Evolutionary conservation across 2,113 vertebrate species (phyloP).

Genomic region (Pteropus alecto): DNA sequence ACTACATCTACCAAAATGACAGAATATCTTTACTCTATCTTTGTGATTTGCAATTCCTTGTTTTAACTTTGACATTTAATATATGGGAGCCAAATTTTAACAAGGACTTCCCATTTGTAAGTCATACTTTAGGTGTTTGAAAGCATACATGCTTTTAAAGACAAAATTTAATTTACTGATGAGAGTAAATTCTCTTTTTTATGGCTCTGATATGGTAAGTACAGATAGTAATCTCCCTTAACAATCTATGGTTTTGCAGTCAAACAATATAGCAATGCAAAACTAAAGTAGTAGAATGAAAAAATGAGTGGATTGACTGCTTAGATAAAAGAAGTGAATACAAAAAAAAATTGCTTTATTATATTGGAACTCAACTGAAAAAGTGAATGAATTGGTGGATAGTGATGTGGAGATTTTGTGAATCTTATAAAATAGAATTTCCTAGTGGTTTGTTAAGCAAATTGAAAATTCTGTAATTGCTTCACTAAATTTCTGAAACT

Average conservation of each 20-base stretch:
- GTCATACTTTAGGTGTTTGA: background rate
- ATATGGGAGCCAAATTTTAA: background rate
- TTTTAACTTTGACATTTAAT: constrained; percentile 50
- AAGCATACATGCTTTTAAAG: background rate
- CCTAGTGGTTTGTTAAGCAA: constrained; percentile 33
- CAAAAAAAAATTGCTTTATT: background rate
- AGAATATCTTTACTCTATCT: constrained; percentile 65
- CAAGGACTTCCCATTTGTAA: constrained; percentile 36
- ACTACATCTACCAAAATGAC: constrained; percentile 37
- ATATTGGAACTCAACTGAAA: background rate
- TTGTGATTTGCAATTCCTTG: constrained; percentile 66
- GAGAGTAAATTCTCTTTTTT: background rate
- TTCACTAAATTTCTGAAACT: constrained; percentile 52
- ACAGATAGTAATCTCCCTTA: background rate
- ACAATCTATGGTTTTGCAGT: background rate
- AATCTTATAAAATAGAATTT: constrained; percentile 54
- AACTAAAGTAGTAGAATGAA: background rate
- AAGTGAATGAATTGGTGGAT: constrained; percentile 6
- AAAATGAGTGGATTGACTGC: accelerated
- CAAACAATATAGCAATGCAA: background rate
- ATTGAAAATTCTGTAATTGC: background rate
- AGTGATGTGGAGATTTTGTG: background rate
- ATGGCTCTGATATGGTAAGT: background rate
- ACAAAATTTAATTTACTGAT: constrained; percentile 3
- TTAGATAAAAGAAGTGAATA: background rate